These are phyloP conservation scores for Conops quadrifasciatus DNA, from an alignment of 2,888 invertebrate species.

Conservation along the genomic window DNA sequence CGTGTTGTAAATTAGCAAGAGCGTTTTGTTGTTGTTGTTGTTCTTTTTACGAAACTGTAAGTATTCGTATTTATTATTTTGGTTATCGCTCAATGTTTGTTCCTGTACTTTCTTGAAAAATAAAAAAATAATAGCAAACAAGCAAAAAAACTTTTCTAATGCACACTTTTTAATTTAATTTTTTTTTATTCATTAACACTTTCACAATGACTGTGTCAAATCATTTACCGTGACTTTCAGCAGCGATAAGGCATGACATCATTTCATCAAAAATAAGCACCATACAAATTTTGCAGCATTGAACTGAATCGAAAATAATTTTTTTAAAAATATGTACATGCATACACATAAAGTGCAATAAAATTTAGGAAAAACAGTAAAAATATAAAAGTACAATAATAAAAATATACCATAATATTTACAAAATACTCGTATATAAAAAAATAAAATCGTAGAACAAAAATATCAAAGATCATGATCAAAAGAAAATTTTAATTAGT, in stretches of 20 bases:
- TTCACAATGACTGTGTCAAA: neutral
- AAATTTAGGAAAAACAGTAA: neutral
- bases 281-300: neutral
- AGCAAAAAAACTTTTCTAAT: too few species aligned
- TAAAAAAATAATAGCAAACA: too few species aligned
- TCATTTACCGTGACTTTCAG: neutral
- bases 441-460: too few species aligned
- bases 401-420: neutral
- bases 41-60: neutral
- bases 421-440: neutral
- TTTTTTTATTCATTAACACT: neutral
- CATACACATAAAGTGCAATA: neutral
- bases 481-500: too few species aligned
- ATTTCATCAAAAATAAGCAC: constrained; percentile 18
- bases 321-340: neutral
- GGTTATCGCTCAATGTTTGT: too few species aligned
- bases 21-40: neutral
- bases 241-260: constrained; percentile 13
- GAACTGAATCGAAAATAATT: neutral
- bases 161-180: too few species aligned
- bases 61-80: too few species aligned
- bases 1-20: neutral
- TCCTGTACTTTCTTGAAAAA: too few species aligned
- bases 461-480: too few species aligned
- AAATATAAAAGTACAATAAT: neutral